Evolutionary conservation across 2,113 vertebrate genomes (phyloP).

Genomic region (Pluvianellus socialis): DNA sequence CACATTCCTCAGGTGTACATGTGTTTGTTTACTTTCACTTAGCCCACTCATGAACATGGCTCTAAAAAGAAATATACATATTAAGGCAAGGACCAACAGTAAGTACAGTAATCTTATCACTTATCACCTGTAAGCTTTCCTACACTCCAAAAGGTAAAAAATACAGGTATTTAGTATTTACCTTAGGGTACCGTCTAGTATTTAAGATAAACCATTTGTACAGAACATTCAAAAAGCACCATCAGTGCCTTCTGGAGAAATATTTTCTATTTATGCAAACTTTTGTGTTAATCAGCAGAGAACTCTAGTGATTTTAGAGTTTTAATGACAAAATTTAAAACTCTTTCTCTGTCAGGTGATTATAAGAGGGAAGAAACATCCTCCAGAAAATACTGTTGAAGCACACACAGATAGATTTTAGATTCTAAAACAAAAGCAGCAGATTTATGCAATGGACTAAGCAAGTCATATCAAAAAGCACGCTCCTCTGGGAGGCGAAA

Average conservation of each 20-base stretch:
- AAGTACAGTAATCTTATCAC: not conserved
- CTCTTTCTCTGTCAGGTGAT: not conserved
- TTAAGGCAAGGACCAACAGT: not conserved
- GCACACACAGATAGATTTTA: not conserved
- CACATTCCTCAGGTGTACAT: constrained; percentile 92
- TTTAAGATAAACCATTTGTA: not conserved
- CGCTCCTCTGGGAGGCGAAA: not conserved
- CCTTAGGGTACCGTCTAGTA: not conserved
- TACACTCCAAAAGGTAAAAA: not conserved
- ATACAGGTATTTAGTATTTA: not conserved
- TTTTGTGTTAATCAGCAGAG: not conserved
- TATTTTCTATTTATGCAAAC: not conserved
- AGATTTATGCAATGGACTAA: not conserved
- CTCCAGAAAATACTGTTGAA: not conserved
- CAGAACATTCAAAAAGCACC: not conserved
- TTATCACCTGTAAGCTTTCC: not conserved
- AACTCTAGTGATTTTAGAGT: not conserved
- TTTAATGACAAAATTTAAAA: not conserved
- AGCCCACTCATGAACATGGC: constrained; percentile 99
- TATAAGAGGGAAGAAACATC: not conserved
- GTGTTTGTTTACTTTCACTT: constrained; percentile 97
- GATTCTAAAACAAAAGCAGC: not conserved
- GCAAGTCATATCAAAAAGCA: not conserved
- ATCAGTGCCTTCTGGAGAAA: not conserved
- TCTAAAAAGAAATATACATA: constrained; percentile 61